Evolutionary conservation across 1,140 invertebrate species (phyloP).

Genomic region (Camponotus pennsylvanicus): DNA sequence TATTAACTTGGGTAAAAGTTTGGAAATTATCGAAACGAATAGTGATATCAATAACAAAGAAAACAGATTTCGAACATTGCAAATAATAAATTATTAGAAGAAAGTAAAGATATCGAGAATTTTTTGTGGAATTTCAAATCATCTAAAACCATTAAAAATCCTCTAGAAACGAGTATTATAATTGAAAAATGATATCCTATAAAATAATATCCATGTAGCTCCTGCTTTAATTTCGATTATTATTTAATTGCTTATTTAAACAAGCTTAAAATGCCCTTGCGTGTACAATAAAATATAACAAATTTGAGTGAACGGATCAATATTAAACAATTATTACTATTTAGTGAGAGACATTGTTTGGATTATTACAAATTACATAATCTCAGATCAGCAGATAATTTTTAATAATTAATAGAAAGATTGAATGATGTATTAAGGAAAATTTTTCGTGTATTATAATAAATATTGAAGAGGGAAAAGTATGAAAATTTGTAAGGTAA

Average conservation of each 20-base stretch:
- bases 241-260: not conserved
- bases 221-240: not conserved
- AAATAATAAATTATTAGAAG: not conserved
- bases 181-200: not conserved
- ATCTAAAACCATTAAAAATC: no score
- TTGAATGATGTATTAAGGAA: no score
- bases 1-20: not conserved
- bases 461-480: not conserved
- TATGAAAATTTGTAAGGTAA: constrained; percentile 7
- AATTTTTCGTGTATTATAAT: no score
- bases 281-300: not conserved
- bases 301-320: not conserved
- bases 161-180: no score
- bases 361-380: constrained; percentile 22
- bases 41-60: not conserved
- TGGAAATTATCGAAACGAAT: not conserved
- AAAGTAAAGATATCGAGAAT: no score
- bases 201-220: not conserved
- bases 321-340: constrained; percentile 42
- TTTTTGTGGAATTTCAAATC: no score
- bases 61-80: not conserved
- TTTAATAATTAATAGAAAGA: constrained; percentile 20
- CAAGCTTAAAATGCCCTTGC: not conserved
- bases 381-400: not conserved
- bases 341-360: constrained; percentile 9